Base-by-base conservation (phyloP, 2,888 invertebrate genomes). In the Calameuta filiformis region DNA sequence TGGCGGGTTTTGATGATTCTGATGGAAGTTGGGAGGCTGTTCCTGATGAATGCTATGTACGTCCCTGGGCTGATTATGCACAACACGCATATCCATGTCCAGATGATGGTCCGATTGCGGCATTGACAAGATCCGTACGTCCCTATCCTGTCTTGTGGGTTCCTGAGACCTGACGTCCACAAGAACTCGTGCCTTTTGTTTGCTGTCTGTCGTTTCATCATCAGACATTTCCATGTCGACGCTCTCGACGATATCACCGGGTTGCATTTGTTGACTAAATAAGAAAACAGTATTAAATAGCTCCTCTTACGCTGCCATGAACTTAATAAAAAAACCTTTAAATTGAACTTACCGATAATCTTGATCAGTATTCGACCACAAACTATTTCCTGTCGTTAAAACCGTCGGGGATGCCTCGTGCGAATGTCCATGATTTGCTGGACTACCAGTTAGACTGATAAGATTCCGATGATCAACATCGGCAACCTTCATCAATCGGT, bases 171-270 rank as follows among this genome's bases (percentile, higher is more conserved):
- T 85, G 3, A 90, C 83, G 74, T 91, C 91, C 4, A 91, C 90
- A 12, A 91, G 81, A 40, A 90, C 88, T 15, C 87, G 83, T 37
- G 87, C 87, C 79, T 90, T 90, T 77, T 89, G 89, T 56, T 89
- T 89, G 75, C 83, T 87, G 68, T 91, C 91, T 3, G 81, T 86
- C 80, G 15, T 83, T 84, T 97, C 97, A 74, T 97, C 97, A 85
- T 97, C 97, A 15, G 96, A 97, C 89, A 97, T 93, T 83, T 97
- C 97, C 97, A 97, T 97, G 83, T 97, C 97, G 79, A 97, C 95
- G 88, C 95, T 96, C 88, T 96, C 96, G 4, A 96, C 95, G 88
- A 95, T 96, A 86, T 96, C 96, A 15, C 94, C 91, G 11, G 89
- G 87, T 81, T 90, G 90, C 73, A 75, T 76, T 73, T 78, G 78